These are phyloP conservation scores for Laticauda laticaudata DNA, from an alignment of 2,113 vertebrate species.

Conservation along the genomic window DNA sequence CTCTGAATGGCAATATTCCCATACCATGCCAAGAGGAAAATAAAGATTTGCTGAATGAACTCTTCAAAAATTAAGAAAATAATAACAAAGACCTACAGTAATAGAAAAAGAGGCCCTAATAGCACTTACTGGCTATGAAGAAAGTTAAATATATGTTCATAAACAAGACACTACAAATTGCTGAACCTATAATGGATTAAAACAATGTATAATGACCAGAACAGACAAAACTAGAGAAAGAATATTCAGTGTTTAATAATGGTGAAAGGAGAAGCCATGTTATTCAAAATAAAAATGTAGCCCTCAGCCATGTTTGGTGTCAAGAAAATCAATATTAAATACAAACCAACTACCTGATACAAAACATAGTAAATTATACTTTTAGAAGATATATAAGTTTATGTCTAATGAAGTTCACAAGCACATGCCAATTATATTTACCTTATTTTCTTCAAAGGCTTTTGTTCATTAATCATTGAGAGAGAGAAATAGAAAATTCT, in stretches of 20 bases:
- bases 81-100: background rate
- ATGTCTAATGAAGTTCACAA: background rate
- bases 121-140: background rate
- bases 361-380: background rate
- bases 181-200: background rate
- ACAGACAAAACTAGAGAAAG: background rate
- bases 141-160: background rate
- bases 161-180: background rate
- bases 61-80: background rate
- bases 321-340: background rate
- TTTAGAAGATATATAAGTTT: background rate
- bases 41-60: background rate
- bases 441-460: background rate
- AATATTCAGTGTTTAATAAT: background rate
- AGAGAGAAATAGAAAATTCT: background rate
- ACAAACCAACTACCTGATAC: no score
- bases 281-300: background rate
- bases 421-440: background rate
- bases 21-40: background rate
- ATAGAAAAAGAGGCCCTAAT: background rate
- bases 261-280: background rate
- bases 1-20: background rate
- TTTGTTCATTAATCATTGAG: background rate
- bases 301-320: background rate
- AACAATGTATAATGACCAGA: background rate